These are phyloP conservation scores for Cyrtodaria siliqua DNA, from an alignment of 2,888 invertebrate genomes.

Conservation along the genomic window DNA sequence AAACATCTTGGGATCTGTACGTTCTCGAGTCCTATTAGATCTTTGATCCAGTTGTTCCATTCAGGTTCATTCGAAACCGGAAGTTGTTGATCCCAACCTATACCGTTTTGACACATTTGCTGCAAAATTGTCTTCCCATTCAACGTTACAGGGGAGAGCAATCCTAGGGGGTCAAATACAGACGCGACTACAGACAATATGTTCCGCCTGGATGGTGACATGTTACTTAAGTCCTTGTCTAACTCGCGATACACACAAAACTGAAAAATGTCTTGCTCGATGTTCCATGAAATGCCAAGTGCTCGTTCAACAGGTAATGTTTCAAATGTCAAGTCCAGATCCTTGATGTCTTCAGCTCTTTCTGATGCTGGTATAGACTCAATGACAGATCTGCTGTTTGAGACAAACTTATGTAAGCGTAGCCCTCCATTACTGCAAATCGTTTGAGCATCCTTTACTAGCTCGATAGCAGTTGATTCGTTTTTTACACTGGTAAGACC, in stretches of 20 bases:
- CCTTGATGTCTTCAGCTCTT: slow-evolving; percentile 1
- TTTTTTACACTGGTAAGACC: slow-evolving; percentile 8
- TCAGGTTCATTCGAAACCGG: slow-evolving; percentile 17
- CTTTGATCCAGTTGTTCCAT: slow-evolving; percentile 51
- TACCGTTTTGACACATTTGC: slow-evolving; percentile 43
- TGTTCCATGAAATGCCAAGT: slow-evolving; percentile 52
- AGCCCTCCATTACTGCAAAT: slow-evolving; percentile 25
- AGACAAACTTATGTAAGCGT: slow-evolving; percentile 28
- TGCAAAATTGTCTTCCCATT: slow-evolving; percentile 55
- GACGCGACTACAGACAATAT: slow-evolving; percentile 50
- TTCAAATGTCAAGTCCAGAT: background rate
- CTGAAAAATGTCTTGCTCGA: slow-evolving; percentile 48
- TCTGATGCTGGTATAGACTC: background rate
- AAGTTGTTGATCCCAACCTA: slow-evolving; percentile 60
- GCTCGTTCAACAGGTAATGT: slow-evolving; percentile 44
- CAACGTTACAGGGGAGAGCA: slow-evolving; percentile 55
- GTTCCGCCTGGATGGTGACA: slow-evolving; percentile 29
- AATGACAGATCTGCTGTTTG: slow-evolving; percentile 54
- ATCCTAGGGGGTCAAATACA: slow-evolving; percentile 58
- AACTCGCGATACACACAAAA: too few species aligned
- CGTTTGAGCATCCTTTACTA: background rate
- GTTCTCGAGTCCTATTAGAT: slow-evolving; percentile 15
- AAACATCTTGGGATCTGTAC: slow-evolving; percentile 33
- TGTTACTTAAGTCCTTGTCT: slow-evolving; percentile 22
- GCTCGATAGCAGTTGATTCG: slow-evolving; percentile 5